Conservation (phyloP, 2,113 vertebrate species). For the Sprattus sprattus region DNA sequence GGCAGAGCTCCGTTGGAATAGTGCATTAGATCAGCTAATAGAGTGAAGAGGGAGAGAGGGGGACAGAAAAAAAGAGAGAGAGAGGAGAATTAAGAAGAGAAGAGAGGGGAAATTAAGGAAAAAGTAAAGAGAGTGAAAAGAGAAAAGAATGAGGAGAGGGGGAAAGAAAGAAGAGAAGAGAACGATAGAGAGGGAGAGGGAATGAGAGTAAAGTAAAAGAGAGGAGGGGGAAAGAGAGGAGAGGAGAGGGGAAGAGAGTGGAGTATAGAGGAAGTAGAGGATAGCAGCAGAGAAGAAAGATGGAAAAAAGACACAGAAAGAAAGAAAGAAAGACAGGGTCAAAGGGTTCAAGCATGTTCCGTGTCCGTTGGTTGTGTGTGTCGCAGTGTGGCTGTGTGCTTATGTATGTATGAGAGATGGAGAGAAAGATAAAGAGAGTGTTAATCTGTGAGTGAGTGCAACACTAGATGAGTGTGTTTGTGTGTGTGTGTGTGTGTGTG, state of each 20-base stretch:
- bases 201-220: not conserved
- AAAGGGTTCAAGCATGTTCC: too few relatives aligned
- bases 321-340: not conserved
- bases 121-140: not conserved
- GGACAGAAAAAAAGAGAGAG: not conserved
- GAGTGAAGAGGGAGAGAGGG: not conserved
- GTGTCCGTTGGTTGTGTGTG: too few relatives aligned
- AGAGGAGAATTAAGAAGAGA: not conserved
- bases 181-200: not conserved
- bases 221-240: not conserved
- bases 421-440: too few relatives aligned
- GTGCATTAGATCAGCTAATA: too few relatives aligned
- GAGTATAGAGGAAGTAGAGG: too few relatives aligned
- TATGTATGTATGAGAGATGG: too few relatives aligned
- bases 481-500: too few relatives aligned
- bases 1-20: too few relatives aligned
- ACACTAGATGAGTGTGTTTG: too few relatives aligned
- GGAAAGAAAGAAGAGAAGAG: not conserved
- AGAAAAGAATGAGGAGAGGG: not conserved
- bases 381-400: too few relatives aligned
- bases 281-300: not conserved
- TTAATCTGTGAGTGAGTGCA: too few relatives aligned
- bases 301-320: not conserved
- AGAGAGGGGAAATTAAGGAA: not conserved
- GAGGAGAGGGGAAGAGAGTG: not conserved